Conservation (phyloP, 2,113 vertebrate genomes). For the Xiphorhynchus elegans region DNA sequence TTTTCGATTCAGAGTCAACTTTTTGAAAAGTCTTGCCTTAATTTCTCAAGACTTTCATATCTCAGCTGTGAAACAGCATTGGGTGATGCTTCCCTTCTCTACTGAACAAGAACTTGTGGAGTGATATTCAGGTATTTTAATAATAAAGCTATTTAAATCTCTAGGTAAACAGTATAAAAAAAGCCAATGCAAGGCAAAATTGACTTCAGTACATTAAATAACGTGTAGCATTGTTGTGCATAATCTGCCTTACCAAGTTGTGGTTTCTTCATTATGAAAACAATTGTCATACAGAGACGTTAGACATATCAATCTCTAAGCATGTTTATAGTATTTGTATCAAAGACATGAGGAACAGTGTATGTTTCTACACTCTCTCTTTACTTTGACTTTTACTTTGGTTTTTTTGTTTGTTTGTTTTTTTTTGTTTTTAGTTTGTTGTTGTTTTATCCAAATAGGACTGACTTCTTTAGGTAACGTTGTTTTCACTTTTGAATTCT, state of each 20-base stretch:
- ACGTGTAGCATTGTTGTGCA: rapidly evolving
- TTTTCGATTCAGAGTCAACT: background rate
- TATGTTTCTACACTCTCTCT: background rate
- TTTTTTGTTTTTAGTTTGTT: background rate
- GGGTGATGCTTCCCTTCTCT: background rate
- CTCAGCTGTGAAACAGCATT: background rate
- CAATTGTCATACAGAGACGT: background rate
- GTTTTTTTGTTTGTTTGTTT: background rate
- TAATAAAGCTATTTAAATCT: background rate
- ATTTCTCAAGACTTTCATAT: background rate
- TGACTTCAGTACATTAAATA: background rate
- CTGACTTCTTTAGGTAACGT: background rate
- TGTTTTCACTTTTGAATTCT: background rate
- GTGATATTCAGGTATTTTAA: background rate
- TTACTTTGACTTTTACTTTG: background rate
- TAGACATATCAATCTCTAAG: background rate
- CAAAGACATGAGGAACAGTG: background rate
- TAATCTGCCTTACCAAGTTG: background rate
- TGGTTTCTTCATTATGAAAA: background rate
- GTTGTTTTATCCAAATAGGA: background rate
- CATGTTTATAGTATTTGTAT: background rate
- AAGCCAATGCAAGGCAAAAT: background rate
- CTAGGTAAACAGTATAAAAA: background rate
- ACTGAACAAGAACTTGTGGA: background rate
- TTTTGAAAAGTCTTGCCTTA: background rate